Evolutionary conservation across 2,888 invertebrate genomes (phyloP), one percentile per base, ranked within the genome.

Genomic region (Crossocerus cetratus): DNA sequence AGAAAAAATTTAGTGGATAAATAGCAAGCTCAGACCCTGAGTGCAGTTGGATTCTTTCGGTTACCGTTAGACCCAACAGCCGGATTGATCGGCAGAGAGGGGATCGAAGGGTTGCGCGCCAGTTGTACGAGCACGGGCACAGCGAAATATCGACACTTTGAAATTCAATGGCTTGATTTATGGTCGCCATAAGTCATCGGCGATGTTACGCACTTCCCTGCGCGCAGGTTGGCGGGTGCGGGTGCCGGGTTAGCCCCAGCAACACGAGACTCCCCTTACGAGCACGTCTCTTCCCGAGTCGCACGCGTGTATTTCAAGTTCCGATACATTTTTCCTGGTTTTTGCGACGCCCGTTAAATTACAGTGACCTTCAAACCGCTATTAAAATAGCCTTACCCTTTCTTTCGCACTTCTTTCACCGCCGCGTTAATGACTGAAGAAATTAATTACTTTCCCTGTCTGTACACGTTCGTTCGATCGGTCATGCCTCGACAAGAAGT

Each of bases 151-250:
- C 84, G 85, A 83, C 80, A 83, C 81, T 83, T 82, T 83, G 80
- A 86, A 86, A 85, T 86, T 85, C 86, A 83, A 87, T 85, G 83
- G 83, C 59, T 83, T 87, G 86, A 87, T 87, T 87, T 86, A 87
- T 86, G 80, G 76, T 64, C 72, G 80, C 74, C 82, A 83, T 87
- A 87, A 87, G 87, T 87, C 85, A 86, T 74, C 80, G 68, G 77
- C 80, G 83, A 85, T 84, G 82, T 83, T 81, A 83, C 76, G 77
- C 76, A 80, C 74, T 77, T 75, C 72, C 74, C 76, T 66, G 78
- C 69, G 58, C 67, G 60, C 66, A 64, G 74, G 67, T 77, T 71
- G 69, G 8, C 11, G 11, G 32, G 32, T 5, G 32, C 62, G 63
- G 69, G 78, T 65, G 67, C 67, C 61, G 65, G 59, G 61, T 68